phyloP scores from a whole-genome alignment of 2,888 invertebrate genomes.

The Tryphoninae sp. region DNA sequence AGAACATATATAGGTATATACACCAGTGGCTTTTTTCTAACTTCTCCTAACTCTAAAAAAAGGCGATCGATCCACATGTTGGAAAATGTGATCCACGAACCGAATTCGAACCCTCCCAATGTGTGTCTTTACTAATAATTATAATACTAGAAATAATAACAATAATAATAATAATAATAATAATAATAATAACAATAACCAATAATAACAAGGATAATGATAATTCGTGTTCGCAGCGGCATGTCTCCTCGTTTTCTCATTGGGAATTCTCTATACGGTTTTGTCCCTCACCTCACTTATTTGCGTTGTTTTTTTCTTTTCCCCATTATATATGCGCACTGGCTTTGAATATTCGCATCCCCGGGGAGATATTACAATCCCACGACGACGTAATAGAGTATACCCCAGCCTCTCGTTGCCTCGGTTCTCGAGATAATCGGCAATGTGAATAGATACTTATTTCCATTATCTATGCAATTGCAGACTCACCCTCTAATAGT shows the following conservation, averaged over 20 bases:
- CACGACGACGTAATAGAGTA: neutral
- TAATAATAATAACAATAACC: neutral
- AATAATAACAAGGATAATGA: neutral
- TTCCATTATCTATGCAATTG: conserved; percentile 8
- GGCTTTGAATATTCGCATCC: neutral
- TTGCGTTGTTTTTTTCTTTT: neutral
- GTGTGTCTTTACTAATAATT: neutral
- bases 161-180: neutral
- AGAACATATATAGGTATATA: conserved; percentile 16
- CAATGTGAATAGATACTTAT: neutral
- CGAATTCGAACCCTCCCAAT: neutral
- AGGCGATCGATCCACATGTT: conserved; percentile 34
- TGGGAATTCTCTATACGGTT: neutral
- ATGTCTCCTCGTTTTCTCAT: neutral
- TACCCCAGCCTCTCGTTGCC: conserved; percentile 2
- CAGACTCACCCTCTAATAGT: neutral
- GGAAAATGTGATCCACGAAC: conserved; percentile 35
- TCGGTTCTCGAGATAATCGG: neutral
- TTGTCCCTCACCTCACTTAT: neutral
- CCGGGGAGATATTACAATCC: conserved; percentile 7
- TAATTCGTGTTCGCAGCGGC: neutral
- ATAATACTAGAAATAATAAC: neutral
- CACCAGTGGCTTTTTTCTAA: neutral
- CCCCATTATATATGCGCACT: neutral
- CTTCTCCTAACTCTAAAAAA: conserved; percentile 11